Evolutionary conservation across 2,797 vertebrate species (phyloP), one percentile per base, ranked within the genome.

Genomic region (Apogon hyalosoma): DNA sequence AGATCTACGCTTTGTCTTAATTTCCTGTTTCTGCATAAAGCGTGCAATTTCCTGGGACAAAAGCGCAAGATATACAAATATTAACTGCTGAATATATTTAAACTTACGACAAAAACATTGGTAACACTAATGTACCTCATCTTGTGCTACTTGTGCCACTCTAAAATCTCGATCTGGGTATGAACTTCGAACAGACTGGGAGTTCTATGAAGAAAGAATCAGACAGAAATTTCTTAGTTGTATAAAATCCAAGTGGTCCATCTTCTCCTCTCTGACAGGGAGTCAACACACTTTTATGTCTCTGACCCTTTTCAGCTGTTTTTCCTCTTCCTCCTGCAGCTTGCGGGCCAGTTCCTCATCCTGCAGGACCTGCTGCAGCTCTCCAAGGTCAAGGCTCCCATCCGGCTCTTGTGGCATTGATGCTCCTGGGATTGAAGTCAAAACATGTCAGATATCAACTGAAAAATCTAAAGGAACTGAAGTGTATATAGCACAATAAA

Each of bases 1-100:
- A 13, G 93, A 92, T 36, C 77, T 48, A 11, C 86, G 84, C 55
- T 93, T 93, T 0, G 86, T 80, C 66, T 91, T 92, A 0, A 95
- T 88, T 81, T 95, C 95, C 69, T 94, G 91, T 56, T 93, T 94
- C 64, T 95, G 95, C 60, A 95, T 95, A 47, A 92, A 95, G n/a
- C 76, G 92, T 9, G 95, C 94, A 15, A 95, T 95, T 87, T 95
- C 94, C 94, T 96, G n/a, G 7, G 0, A 2, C 7, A 52, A 16
- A 68, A 53, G 46, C 1, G 62, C 1, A 75, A 38, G 2, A 47
- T 1, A 2, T 8, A 45, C 28, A 16, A 19, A 4, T 19, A 7
- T 51, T 10, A 21, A 39, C 33, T 2, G 14, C 8, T 10, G 46
- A 6, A 54, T 5, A 18, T 7, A 36, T 5, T 0, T 2, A 2